A percentile compares a stretch with the other conserved stretches of the same genome.
Conservation (phyloP, 2,797 vertebrate genomes). For the Enteromius trimaculatus region DNA sequence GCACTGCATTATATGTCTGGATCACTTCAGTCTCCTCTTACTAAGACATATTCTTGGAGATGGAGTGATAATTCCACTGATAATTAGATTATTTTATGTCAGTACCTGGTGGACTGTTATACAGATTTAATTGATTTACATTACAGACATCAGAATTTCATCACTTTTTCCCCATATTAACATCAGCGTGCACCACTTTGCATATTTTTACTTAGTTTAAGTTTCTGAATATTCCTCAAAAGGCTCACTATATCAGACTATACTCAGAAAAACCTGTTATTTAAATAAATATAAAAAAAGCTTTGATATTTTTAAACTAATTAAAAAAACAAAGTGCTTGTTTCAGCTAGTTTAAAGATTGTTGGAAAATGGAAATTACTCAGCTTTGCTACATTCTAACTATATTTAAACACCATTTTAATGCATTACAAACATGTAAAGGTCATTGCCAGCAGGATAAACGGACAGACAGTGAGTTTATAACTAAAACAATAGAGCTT, state of each 20-base stretch:
- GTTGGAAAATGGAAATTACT: background rate
- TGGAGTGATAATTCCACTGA: background rate
- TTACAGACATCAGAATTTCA: background rate
- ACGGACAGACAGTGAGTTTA: conserved; percentile 40
- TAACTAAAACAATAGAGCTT: conserved; percentile 61
- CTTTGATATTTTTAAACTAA: background rate
- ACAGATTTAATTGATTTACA: background rate
- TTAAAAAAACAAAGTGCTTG: no score
- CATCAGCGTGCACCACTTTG: background rate
- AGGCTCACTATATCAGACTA: background rate
- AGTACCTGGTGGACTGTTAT: background rate
- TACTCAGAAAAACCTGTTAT: background rate
- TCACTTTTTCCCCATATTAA: background rate
- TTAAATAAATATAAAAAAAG: no score
- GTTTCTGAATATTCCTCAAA: background rate
- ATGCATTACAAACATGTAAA: conserved; percentile 9
- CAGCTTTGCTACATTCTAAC: background rate
- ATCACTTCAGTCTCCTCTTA: background rate
- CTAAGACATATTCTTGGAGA: background rate
- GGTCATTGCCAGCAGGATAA: conserved; percentile 29
- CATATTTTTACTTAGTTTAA: background rate
- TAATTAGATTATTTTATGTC: background rate
- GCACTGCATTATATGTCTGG: background rate
- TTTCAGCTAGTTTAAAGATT: no score
- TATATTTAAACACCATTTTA: conserved; percentile 8